phyloP scores from a whole-genome alignment of 1,140 invertebrate species.

The Bombus waltoni region DNA sequence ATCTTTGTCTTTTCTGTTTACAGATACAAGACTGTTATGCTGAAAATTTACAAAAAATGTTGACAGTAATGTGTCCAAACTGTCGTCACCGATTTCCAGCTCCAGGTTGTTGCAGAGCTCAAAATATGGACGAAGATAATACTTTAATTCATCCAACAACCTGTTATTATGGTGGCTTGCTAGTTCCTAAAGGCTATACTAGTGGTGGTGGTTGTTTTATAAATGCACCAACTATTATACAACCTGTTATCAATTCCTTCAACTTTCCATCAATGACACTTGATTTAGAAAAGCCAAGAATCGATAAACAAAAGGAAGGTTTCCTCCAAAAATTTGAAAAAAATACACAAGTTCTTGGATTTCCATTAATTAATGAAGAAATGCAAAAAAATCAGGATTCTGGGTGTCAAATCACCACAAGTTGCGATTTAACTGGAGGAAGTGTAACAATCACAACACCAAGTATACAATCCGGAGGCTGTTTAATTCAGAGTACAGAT shows the following conservation, averaged over 20 bases:
- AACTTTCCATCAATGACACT: slow-evolving; percentile 17
- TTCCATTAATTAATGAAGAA: slow-evolving; percentile 12
- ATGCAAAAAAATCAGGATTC: slow-evolving; percentile 7
- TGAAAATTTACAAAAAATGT: slow-evolving; percentile 61
- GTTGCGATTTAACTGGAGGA: slow-evolving; percentile 71
- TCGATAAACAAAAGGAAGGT: slow-evolving; percentile 21
- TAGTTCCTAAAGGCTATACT: slow-evolving; percentile 67
- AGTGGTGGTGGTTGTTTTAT: slow-evolving; percentile 68
- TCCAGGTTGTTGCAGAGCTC: slow-evolving; percentile 68
- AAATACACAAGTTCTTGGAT: not conserved
- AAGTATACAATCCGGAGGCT: slow-evolving; percentile 72
- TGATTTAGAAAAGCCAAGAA: slow-evolving; percentile 28
- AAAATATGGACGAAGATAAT: slow-evolving; percentile 18
- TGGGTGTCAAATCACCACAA: slow-evolving; percentile 68
- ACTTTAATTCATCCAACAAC: slow-evolving; percentile 8
- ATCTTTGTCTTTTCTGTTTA: slow-evolving; percentile 36
- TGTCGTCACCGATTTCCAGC: slow-evolving; percentile 84
- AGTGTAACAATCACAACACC: slow-evolving; percentile 75
- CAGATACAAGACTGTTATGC: slow-evolving; percentile 45
- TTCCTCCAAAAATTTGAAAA: slow-evolving; percentile 1
- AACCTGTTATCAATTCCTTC: slow-evolving; percentile 64
- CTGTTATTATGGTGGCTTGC: slow-evolving; percentile 62
- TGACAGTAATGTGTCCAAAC: slow-evolving; percentile 85
- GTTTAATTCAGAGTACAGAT: slow-evolving; percentile 71
- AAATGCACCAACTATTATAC: slow-evolving; percentile 70